Evolutionary conservation across 2,888 invertebrate species (phyloP).

Genomic region (Melieria picta): DNA sequence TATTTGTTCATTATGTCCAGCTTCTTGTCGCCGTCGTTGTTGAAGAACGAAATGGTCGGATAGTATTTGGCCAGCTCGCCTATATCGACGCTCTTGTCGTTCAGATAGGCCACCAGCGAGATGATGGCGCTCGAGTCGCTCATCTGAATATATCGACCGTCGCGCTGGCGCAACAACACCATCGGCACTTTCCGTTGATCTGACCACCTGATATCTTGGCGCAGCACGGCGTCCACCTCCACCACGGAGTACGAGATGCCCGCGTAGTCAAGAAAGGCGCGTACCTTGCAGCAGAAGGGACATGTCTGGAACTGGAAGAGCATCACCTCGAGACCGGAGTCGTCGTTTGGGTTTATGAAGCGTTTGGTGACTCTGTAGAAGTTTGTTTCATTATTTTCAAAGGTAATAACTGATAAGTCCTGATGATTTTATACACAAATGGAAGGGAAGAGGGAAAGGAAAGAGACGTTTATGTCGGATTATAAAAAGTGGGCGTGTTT

Average conservation of each 20-base stretch:
- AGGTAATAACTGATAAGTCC: too few relatives aligned
- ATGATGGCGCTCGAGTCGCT: slow-evolving; percentile 95
- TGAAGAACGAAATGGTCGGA: slow-evolving; percentile 75
- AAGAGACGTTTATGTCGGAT: too few relatives aligned
- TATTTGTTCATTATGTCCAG: slow-evolving; percentile 88
- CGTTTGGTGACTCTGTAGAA: slow-evolving; percentile 69
- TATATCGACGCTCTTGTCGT: slow-evolving; percentile 71
- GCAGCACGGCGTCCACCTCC: slow-evolving; percentile 95
- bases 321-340: slow-evolving; percentile 78
- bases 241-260: slow-evolving; percentile 95
- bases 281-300: slow-evolving; percentile 93
- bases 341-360: slow-evolving; percentile 74
- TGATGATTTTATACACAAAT: too few relatives aligned
- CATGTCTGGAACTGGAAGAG: slow-evolving; percentile 98
- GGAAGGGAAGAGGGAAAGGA: too few relatives aligned
- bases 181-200: slow-evolving; percentile 95
- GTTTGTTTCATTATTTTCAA: too few relatives aligned
- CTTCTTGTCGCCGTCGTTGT: slow-evolving; percentile 74
- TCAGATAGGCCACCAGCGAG: slow-evolving; percentile 81
- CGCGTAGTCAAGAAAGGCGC: slow-evolving; percentile 89
- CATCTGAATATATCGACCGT: slow-evolving; percentile 82
- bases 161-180: slow-evolving; percentile 77
- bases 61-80: slow-evolving; percentile 80
- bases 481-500: too few relatives aligned
- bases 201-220: slow-evolving; percentile 93